phyloP scores from a whole-genome alignment of 2,888 invertebrate species.

The Iselma pallidipennis region DNA sequence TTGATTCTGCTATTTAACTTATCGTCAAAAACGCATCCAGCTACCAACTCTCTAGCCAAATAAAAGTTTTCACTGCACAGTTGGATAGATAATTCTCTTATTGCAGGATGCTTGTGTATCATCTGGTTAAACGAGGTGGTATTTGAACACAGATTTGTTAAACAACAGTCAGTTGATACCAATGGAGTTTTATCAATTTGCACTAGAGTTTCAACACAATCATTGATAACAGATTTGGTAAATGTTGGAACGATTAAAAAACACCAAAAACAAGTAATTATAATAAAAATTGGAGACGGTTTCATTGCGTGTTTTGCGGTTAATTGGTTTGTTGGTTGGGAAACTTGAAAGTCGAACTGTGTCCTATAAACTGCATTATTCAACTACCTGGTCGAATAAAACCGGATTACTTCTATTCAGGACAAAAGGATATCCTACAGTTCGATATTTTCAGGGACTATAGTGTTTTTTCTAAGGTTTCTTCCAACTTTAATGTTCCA shows the following conservation, averaged over 20 bases:
- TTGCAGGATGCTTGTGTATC: slow-evolving; percentile 3
- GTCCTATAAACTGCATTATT: not conserved
- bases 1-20: slow-evolving; percentile 19
- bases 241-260: not conserved
- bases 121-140: slow-evolving; percentile 1
- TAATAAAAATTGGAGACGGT: not conserved
- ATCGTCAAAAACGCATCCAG: slow-evolving; percentile 17
- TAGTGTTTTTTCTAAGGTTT: slow-evolving; percentile 16
- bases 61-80: slow-evolving; percentile 22
- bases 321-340: not conserved
- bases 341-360: not conserved
- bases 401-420: slow-evolving; percentile 28
- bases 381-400: slow-evolving; percentile 5
- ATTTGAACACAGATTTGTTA: slow-evolving; percentile 24
- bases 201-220: slow-evolving; percentile 21
- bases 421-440: slow-evolving; percentile 21
- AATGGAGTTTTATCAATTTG: slow-evolving; percentile 14
- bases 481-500: slow-evolving; percentile 4
- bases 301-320: not conserved
- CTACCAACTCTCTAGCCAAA: slow-evolving; percentile 12
- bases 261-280: not conserved
- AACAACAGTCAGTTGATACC: slow-evolving; percentile 23
- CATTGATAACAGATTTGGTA: not conserved
- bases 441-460: slow-evolving; percentile 17
- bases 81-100: slow-evolving; percentile 11